A percentile compares a stretch with the other conserved stretches of the same genome.
These are phyloP conservation scores for Deroptyus accipitrinus DNA, from an alignment of 2,113 vertebrate genomes.

Conservation along the genomic window DNA sequence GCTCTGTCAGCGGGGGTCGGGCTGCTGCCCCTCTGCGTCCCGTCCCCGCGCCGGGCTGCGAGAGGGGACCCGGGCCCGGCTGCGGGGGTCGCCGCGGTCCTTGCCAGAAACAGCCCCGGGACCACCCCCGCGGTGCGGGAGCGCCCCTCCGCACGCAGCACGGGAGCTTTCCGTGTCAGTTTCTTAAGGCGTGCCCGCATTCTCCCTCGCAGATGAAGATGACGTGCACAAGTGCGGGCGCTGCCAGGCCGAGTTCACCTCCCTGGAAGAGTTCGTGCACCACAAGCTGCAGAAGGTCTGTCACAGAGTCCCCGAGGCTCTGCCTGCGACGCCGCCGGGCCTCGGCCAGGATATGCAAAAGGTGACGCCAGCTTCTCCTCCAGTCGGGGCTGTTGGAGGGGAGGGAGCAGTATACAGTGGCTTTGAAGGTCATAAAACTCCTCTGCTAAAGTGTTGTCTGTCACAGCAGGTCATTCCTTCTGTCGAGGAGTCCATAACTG, in stretches of 20 bases:
- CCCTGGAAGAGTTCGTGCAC: conserved; percentile 93
- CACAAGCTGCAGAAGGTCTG: conserved; percentile 91
- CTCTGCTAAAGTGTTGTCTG: background rate
- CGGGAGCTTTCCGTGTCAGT: background rate
- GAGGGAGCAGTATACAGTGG: background rate
- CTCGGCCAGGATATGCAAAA: conserved; percentile 64
- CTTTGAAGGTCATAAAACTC: no score
- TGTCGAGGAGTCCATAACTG: conserved; percentile 73
- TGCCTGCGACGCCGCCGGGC: background rate
- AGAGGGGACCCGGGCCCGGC: background rate
- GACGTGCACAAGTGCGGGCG: conserved; percentile 94
- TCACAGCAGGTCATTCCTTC: conserved; percentile 64
- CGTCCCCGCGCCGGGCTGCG: no score
- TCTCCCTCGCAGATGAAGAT: conserved; percentile 79
- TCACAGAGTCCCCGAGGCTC: conserved; percentile 70
- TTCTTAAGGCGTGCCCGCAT: background rate
- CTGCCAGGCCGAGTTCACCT: conserved; percentile 90
- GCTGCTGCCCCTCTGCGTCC: no score
- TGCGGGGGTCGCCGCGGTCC: no score
- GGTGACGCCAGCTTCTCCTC: conserved; percentile 47
- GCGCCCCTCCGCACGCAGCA: background rate
- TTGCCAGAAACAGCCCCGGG: background rate
- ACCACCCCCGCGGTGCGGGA: background rate
- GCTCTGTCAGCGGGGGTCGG: background rate
- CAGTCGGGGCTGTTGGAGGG: background rate